Percentiles rank a stretch among this genome's conserved stretches.
These are phyloP conservation scores for Siphamia tubifer DNA, from an alignment of 2,113 vertebrate species.

Conservation along the genomic window DNA sequence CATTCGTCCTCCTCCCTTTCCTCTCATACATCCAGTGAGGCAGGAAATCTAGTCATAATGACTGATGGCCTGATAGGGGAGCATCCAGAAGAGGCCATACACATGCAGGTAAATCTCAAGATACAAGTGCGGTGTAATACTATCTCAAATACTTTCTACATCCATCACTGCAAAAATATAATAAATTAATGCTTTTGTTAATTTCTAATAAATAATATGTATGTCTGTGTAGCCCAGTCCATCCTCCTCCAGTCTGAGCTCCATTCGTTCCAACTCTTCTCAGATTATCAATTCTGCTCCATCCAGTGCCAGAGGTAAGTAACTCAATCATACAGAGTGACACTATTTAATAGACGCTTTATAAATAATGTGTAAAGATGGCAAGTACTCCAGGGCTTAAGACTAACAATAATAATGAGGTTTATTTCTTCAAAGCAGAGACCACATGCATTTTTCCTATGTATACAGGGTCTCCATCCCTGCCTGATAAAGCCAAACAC, in stretches of 20 bases:
- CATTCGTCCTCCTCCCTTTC: conserved; percentile 96
- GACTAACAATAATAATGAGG: background rate
- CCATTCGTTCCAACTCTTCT: conserved; percentile 92
- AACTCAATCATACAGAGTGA: background rate
- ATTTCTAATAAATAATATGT: conserved; percentile 43
- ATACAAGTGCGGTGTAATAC: no score
- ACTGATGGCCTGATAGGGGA: conserved; percentile 89
- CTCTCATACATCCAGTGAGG: conserved; percentile 93
- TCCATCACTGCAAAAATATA: no score
- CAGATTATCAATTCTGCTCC: conserved; percentile 93
- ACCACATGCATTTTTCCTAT: background rate
- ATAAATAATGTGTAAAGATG: background rate
- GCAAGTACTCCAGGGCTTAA: no score
- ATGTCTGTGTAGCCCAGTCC: conserved; percentile 86
- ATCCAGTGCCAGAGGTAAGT: conserved; percentile 94
- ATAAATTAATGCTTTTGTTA: background rate
- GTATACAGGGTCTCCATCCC: conserved; percentile 90
- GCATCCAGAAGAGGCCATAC: conserved; percentile 87
- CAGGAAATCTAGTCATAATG: conserved; percentile 89
- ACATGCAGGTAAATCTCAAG: conserved; percentile 94
- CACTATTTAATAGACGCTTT: background rate
- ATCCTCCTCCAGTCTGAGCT: conserved; percentile 94
- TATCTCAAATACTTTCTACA: no score
- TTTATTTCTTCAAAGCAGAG: no score
- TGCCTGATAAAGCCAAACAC: conserved; percentile 95